Base-by-base conservation (phyloP, 1,140 invertebrate genomes). In the Camponotus pennsylvanicus region DNA sequence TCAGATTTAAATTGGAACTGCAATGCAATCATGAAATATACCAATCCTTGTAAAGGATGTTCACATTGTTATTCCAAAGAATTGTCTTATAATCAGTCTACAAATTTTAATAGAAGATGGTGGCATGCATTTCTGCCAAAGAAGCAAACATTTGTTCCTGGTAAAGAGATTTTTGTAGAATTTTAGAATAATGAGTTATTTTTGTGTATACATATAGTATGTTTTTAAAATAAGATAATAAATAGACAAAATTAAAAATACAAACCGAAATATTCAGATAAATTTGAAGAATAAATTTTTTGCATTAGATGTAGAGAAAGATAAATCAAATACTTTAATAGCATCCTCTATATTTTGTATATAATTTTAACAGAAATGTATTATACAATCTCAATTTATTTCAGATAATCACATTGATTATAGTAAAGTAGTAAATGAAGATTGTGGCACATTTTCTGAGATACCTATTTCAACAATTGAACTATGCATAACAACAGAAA, bases 11-110 rank as follows among this genome's bases (percentile, higher is more conserved):
- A 96, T 83, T 97, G 97, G 97, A 95, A 97, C 79, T 96, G 97
- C 93, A 95, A 97, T 92, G 97, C 97, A 6, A 93, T 96, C 5
- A 93, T 99, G 18, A 96, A 96, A 66, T 99, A 98, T 92, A 97
- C 97, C 3, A 96, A 96, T 6, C 97, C 98, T 0, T 99, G 98
- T 93, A 83, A 94, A 34, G 98, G 98, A n/a, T 99, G 98, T 93
- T 96, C 96, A n/a, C 97, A 97, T 88, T 98, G 98, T 92, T 95
- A 95, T 92, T 88, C 92, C 49, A 92, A 95, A 79, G 77, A 93
- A 55, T 87, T 91, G 52, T 87, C 73, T 55, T 42, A 78, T 13
- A 70, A 90, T 71, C 87, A 92, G 69, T 86, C 70, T 57, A 9
- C 27, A 6, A 79, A 75, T 15, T 45, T 40, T 6, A 90, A 88